Conservation (phyloP, 2,888 invertebrate species). For the Alsophila aescularia region DNA sequence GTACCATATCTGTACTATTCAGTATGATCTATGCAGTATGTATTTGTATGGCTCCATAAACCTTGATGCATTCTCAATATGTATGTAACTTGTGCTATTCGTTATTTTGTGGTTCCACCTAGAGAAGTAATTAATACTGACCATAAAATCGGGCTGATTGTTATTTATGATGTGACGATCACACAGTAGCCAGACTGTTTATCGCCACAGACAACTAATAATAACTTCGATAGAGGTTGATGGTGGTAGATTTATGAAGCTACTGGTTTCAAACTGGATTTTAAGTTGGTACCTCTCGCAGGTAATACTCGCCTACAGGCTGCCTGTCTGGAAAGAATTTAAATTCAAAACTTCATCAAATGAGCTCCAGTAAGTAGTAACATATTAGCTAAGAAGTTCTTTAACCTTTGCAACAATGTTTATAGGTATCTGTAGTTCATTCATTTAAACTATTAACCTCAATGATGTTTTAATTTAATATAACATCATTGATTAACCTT, state of each 20-base stretch:
- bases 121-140: slow-evolving; percentile 4
- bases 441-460: no score
- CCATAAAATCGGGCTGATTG: slow-evolving; percentile 19
- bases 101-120: no score
- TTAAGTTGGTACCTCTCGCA: slow-evolving; percentile 6
- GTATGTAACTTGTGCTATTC: no score
- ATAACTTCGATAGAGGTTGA: slow-evolving; percentile 26
- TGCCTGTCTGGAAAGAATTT: slow-evolving; percentile 11
- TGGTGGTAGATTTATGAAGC: slow-evolving; percentile 25
- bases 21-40: no score
- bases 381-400: neutral
- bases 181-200: slow-evolving; percentile 12
- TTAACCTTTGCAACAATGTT: no score
- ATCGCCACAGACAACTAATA: slow-evolving; percentile 15
- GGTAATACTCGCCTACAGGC: slow-evolving; percentile 8
- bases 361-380: no score
- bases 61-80: neutral
- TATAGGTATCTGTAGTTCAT: no score
- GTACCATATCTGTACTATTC: no score
- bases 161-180: slow-evolving; percentile 16
- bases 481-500: no score
- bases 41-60: neutral
- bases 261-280: slow-evolving; percentile 35
- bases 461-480: no score
- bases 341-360: slow-evolving; percentile 9